These are phyloP conservation scores for Plebejus melissa DNA, from an alignment of 2,888 invertebrate genomes.

Conservation along the genomic window DNA sequence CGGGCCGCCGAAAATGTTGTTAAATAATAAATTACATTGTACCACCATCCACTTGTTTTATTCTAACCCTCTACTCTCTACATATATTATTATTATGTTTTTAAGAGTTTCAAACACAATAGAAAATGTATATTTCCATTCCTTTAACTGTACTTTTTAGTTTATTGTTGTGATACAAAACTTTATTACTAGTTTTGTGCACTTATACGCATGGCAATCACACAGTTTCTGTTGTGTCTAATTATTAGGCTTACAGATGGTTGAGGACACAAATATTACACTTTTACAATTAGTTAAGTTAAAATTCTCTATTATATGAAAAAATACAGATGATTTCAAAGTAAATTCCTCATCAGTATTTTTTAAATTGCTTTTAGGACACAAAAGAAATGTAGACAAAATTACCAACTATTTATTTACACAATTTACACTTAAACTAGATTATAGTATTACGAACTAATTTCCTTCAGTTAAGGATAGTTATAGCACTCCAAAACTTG, in stretches of 20 bases:
- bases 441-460: background rate
- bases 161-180: too few relatives aligned
- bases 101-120: too few relatives aligned
- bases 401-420: slow-evolving; percentile 30
- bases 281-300: too few relatives aligned
- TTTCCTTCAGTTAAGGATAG: slow-evolving; percentile 51
- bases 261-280: background rate
- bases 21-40: slow-evolving; percentile 84
- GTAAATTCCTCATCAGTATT: background rate
- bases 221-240: background rate
- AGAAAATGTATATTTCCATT: too few relatives aligned
- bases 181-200: too few relatives aligned
- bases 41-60: slow-evolving; percentile 77
- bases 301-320: too few relatives aligned
- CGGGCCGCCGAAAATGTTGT: slow-evolving; percentile 80
- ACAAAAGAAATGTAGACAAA: background rate
- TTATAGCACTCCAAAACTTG: slow-evolving; percentile 56
- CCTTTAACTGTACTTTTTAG: too few relatives aligned
- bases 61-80: slow-evolving; percentile 35
- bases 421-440: slow-evolving; percentile 28
- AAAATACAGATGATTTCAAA: too few relatives aligned
- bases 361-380: background rate
- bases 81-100: too few relatives aligned
- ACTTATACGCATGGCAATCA: too few relatives aligned
- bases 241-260: too few relatives aligned